Percentiles rank a stretch among this genome's conserved stretches.
Conservation (phyloP, 2,113 vertebrate genomes). For the Stegastes partitus region DNA sequence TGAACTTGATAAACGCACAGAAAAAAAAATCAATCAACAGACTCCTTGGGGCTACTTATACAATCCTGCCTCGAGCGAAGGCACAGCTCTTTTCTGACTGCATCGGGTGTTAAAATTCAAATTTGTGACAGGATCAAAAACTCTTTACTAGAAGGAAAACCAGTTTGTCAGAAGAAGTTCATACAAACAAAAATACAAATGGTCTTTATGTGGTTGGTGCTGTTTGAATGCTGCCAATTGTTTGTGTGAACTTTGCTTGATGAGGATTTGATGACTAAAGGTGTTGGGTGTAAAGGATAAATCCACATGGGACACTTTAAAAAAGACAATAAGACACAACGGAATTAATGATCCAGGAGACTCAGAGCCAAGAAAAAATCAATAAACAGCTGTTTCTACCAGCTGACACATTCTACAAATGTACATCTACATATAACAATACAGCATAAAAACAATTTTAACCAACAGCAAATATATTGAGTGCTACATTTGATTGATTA, state of each 20-base stretch:
- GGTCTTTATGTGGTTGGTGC: too few relatives aligned
- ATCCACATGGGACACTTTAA: neutral
- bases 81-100: neutral
- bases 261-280: neutral
- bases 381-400: neutral
- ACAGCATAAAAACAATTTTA: neutral
- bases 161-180: too few relatives aligned
- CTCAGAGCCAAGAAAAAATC: neutral
- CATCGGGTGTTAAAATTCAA: neutral
- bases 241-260: neutral
- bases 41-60: conserved; percentile 1
- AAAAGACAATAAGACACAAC: neutral
- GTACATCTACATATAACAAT: neutral
- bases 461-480: neutral
- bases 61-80: neutral
- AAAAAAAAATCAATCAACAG: conserved; percentile 20
- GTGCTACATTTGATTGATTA: too few relatives aligned
- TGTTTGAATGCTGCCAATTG: too few relatives aligned
- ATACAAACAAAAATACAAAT: too few relatives aligned
- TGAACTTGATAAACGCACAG: conserved; percentile 43
- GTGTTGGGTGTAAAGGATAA: neutral
- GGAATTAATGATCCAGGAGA: neutral
- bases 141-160: too few relatives aligned
- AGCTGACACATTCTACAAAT: neutral
- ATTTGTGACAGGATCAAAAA: neutral